A percentile compares a stretch with the other conserved stretches of the same genome.
These are phyloP conservation scores for Catocala fraxini DNA, from an alignment of 2,888 invertebrate species.

Conservation along the genomic window DNA sequence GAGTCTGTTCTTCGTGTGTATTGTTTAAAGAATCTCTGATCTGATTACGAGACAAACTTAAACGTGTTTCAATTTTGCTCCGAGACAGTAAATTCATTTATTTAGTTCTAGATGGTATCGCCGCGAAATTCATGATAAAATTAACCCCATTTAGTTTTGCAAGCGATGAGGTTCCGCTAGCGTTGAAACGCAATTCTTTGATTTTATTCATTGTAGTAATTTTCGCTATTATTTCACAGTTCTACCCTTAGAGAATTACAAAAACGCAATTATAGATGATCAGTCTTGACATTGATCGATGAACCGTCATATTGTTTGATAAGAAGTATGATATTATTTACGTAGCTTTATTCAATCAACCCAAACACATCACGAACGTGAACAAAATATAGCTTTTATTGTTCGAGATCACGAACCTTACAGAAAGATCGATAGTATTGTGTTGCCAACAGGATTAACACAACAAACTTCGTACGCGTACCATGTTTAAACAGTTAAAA, in stretches of 20 bases:
- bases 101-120: conserved; percentile 4
- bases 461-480: too few relatives aligned
- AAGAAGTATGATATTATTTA: conserved; percentile 14
- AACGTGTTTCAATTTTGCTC: too few relatives aligned
- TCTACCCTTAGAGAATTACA: background rate
- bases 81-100: too few relatives aligned
- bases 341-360: conserved; percentile 18
- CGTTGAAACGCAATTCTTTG: conserved; percentile 20
- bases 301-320: conserved; percentile 14
- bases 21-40: too few relatives aligned
- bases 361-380: conserved; percentile 13
- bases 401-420: conserved; percentile 18
- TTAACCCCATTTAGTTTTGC: conserved; percentile 13
- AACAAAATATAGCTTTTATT: conserved; percentile 22
- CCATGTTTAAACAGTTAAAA: too few relatives aligned
- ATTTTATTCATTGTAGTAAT: conserved; percentile 22
- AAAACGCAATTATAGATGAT: background rate
- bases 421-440: conserved; percentile 14
- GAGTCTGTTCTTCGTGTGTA: too few relatives aligned
- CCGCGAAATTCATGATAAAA: background rate
- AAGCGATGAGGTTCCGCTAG: conserved; percentile 22
- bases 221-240: conserved; percentile 13
- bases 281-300: conserved; percentile 8
- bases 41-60: too few relatives aligned
- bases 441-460: too few relatives aligned